Base-by-base conservation (phyloP, 2,797 vertebrate genomes). In the Notolepis coatsorum region DNA sequence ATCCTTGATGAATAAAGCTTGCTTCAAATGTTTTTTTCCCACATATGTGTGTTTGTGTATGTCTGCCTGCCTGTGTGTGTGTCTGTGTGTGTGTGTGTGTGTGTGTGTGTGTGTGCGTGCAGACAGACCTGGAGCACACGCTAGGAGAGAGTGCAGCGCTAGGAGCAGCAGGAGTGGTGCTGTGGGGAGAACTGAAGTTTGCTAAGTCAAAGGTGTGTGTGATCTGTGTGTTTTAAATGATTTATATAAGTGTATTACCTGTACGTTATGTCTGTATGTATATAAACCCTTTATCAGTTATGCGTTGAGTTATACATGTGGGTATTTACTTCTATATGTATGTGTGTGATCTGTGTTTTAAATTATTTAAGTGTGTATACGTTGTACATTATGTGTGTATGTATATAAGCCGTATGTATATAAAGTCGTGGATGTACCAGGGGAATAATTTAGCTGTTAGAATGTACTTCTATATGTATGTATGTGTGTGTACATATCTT, bases 131-230 rank as follows among this genome's bases (percentile, higher is more conserved):
- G 84, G 71, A 92, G 53, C 86, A 94, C 73, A 96, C 94, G 24
- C 85, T 98, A 0, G 96, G 95, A 15, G 96, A 97, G 79, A 95
- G 93, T 0, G 94, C 89, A 0, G 91, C 95, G n/a, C 90, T 96
- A 60, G 96, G 96, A 0, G 87, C 93, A 1, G 90, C 95, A 0
- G 96, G 96, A 37, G 89, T 94, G 8, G 85, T 98, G 30, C 64
- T 98, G 60, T 97, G 96, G 96, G 93, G 96, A 18, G 93, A 90
- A 68, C 42, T 83, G 63, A 61, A 75, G 43, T 92, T 94, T 27
- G 90, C 93, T 13, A 71, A 51, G 49, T 95, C 94, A 17, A 87
- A 92, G 94, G 95, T 97, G 6, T 17, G 15, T 17, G 35, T 4
- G 13, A 25, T 46, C 17, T 54, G 13, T 51, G 25, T 45, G 48